These are phyloP conservation scores for Heliconius eleuchia DNA, from an alignment of 1,140 invertebrate genomes.

Conservation along the genomic window DNA sequence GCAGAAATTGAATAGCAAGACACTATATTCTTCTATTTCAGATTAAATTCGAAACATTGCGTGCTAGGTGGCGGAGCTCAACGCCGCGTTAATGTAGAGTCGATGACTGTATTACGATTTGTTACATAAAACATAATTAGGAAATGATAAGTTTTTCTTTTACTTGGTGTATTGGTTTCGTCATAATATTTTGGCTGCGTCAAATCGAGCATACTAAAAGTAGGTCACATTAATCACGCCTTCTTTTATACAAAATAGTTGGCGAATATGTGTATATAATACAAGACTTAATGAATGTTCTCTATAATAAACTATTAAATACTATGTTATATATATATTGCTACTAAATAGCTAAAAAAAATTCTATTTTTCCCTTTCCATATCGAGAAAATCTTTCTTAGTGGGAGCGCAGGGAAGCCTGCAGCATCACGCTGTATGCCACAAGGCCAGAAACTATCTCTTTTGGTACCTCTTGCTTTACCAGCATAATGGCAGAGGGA, in stretches of 20 bases:
- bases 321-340: no score
- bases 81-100: neutral
- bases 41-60: neutral
- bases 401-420: no score
- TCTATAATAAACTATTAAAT: no score
- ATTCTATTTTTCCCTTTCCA: no score
- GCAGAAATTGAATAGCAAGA: no score
- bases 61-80: neutral
- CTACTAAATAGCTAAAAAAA: no score
- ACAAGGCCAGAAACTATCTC: no score
- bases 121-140: neutral
- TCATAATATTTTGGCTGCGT: conserved; percentile 5
- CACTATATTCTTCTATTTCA: neutral
- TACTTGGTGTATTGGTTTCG: neutral
- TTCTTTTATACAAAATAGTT: neutral
- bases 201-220: neutral
- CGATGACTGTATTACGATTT: no score
- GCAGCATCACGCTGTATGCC: no score
- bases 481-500: no score
- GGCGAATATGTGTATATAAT: neutral
- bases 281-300: neutral
- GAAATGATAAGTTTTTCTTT: neutral
- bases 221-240: conserved; percentile 1
- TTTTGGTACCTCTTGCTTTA: no score
- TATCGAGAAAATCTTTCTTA: no score